Base-by-base conservation (phyloP, 2,113 vertebrate genomes). In the Andinoacara biseriatus region DNA sequence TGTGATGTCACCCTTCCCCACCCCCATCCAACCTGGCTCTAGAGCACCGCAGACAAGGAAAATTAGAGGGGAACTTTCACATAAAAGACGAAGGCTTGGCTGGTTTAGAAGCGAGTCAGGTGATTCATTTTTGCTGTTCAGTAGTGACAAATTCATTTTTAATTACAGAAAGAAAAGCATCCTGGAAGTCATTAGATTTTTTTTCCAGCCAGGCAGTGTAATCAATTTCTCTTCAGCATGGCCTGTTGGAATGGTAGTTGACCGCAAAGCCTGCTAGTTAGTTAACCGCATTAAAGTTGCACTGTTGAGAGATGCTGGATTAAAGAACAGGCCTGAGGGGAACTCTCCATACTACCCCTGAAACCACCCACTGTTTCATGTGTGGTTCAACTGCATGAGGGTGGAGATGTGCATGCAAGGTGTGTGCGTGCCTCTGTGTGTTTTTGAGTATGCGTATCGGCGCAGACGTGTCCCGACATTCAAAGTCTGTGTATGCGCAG, bases 11-110 rank as follows among this genome's bases (percentile, higher is more conserved):
- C 74, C 83, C 63, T 87, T 81, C 85, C 86, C 84, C 74, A 3
- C 86, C 82, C 90, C 89, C 78, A 54, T 67, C 69, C 87, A 85
- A 67, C 79, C 67, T 3, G 83, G 92, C 91, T 88, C 38, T 17
- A 14, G 89, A 91, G 94, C 85, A 84, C 59, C 61, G 40, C 76
- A 92, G 90, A 94, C 82, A 60, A 80, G 89, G 85, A 89, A 94
- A 95, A 95, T 94, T 95, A 94, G 86, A 95, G 93, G 92, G 94
- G 75, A 91, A 93, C 93, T 90, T 94, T 93, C 92, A 91, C 94
- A 94, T 95, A 93, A 93, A 94, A 94, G 91, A 90, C 38, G 69
- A 91, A 86, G 91, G 91, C 88, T 91, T 89, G 93, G 90, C 88
- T 85, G 81, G 84, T 85, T 91, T 92, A 82, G 85, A 92, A 90